Base-by-base conservation (phyloP, 2,888 invertebrate genomes). In the Napeogenes inachia region DNA sequence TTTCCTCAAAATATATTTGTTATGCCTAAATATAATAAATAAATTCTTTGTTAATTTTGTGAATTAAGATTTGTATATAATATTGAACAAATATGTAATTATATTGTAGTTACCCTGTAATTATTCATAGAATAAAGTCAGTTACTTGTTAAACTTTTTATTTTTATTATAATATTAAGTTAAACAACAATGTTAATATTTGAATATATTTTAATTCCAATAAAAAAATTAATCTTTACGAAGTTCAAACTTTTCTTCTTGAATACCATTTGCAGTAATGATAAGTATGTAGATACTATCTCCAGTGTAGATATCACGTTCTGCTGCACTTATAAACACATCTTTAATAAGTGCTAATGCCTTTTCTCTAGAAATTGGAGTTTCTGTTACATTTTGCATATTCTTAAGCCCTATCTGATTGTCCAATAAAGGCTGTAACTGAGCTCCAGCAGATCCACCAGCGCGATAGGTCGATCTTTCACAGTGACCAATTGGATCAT, bases 241-340 rank as follows among this genome's bases (percentile, higher is more conserved):
- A 65, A 99, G 92, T 65, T 93, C 92, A 84, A 96, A 96, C 71
- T 93, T 94, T 79, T 93, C 93, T 79, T 93, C 93, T 68, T 92
- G 91, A 64, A 96, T 92, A 1, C 98, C 98, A 85, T 94, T 95
- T 72, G 96, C 96, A 21, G 97, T 98, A 70, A 99, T 95, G 66
- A 98, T 92, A 73, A 96, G 93, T 70, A 99, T 95, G 65, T 92
- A 91, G 71, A 99, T 94, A 63, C 94, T 94, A 89, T 99, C 99
- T 57, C 99, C 99, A 63, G 99, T 99, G 77, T 98, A 96, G 76
- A 99, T 99, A 82, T 99, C 99, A 78, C 99, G 93, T 82, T 99
- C 99, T 2, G 99, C 97, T 4, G 99, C 99, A 60, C 99, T 97
- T 73, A 98, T 97, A 81, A 99, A 99, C 0, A 97, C 97, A 90